phyloP scores from a whole-genome alignment of 2,113 vertebrate species.

The Ameiurus melas region DNA sequence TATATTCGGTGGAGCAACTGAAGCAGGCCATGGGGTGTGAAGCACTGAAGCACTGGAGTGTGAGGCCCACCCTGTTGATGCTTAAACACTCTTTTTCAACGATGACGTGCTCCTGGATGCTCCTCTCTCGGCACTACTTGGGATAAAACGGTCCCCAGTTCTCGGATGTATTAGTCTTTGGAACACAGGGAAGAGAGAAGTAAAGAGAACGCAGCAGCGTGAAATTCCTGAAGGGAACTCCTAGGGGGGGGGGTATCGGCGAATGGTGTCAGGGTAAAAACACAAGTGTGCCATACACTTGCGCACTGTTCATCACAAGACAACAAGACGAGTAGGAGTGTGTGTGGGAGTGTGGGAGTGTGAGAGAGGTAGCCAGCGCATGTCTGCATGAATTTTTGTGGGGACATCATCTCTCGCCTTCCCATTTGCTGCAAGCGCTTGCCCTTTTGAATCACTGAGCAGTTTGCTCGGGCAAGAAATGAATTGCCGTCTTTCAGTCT shows the following conservation, averaged over 20 bases:
- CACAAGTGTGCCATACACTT: not conserved
- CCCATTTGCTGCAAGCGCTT: constrained; percentile 41
- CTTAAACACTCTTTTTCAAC: too few relatives aligned
- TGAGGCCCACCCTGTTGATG: not conserved
- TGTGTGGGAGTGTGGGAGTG: constrained; percentile 8
- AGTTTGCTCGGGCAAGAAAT: constrained; percentile 54
- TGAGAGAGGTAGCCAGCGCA: not conserved
- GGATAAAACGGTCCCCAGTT: not conserved
- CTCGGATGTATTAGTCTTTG: not conserved
- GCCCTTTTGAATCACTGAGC: constrained; percentile 56
- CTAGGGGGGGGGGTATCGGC: too few relatives aligned
- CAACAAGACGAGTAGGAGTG: not conserved
- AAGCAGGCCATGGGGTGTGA: not conserved
- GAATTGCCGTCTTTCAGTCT: constrained; percentile 46
- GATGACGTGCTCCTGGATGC: too few relatives aligned
- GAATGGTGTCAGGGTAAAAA: too few relatives aligned
- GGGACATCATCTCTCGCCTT: constrained; percentile 42
- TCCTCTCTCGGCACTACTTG: not conserved
- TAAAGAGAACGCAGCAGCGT: not conserved
- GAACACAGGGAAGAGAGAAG: not conserved
- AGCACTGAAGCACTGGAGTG: not conserved
- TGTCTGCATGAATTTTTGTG: constrained; percentile 29
- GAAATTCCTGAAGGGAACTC: too few relatives aligned
- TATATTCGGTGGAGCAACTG: not conserved
- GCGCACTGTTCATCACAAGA: not conserved